Conservation (phyloP, 2,888 invertebrate species). For the Meloe dianella region DNA sequence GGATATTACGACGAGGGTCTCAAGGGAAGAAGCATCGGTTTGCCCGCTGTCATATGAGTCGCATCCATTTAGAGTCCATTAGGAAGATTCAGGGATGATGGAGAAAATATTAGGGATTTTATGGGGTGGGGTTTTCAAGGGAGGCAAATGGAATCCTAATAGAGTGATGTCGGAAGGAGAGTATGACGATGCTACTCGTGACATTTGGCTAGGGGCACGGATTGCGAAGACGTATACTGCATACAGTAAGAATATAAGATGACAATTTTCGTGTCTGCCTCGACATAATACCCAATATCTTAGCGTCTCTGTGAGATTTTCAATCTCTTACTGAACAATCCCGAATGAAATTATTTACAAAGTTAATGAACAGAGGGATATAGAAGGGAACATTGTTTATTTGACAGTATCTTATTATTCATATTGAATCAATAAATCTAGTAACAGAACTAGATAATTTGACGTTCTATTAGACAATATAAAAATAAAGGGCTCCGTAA, state of each 20-base stretch:
- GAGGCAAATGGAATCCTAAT: slow-evolving; percentile 47
- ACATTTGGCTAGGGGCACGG: slow-evolving; percentile 52
- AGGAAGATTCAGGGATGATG: slow-evolving; percentile 53
- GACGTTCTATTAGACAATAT: no score
- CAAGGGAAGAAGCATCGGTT: slow-evolving; percentile 42
- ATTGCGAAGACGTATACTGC: slow-evolving; percentile 49
- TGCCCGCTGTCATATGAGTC: slow-evolving; percentile 53
- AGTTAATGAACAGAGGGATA: slow-evolving; percentile 30
- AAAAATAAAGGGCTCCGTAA: no score
- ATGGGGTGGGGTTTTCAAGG: slow-evolving; percentile 38
- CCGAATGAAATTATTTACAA: slow-evolving; percentile 30
- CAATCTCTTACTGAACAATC: slow-evolving; percentile 1
- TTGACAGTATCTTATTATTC: neutral
- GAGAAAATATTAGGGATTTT: slow-evolving; percentile 53
- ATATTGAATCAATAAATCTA: neutral
- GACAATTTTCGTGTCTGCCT: slow-evolving; percentile 21
- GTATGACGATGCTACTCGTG: slow-evolving; percentile 45
- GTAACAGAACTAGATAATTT: no score
- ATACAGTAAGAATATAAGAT: slow-evolving; percentile 37
- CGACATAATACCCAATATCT: slow-evolving; percentile 12
- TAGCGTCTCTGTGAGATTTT: slow-evolving; percentile 5
- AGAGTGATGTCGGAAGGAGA: slow-evolving; percentile 39
- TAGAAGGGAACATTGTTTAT: neutral
- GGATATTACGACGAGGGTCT: slow-evolving; percentile 47
- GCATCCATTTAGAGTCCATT: slow-evolving; percentile 58